A percentile compares a stretch with the other conserved stretches of the same genome.
phyloP scores from a whole-genome alignment of 2,888 invertebrate genomes.

The Eilema griseolum region DNA sequence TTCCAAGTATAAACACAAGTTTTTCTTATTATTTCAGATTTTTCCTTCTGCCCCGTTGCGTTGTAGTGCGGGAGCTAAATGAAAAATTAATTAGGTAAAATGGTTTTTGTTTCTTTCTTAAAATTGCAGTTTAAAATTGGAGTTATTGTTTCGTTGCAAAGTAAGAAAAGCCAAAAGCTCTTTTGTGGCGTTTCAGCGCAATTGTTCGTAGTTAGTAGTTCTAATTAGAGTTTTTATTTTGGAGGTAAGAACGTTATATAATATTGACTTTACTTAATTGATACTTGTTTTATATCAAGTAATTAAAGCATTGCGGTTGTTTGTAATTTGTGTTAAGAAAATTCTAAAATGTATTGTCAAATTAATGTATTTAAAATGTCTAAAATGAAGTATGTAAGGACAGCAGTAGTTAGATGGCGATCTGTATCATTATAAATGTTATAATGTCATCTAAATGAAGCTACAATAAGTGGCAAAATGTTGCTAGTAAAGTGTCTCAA shows the following conservation, averaged over 20 bases:
- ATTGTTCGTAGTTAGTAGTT: neutral
- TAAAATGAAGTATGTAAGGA: too few species aligned
- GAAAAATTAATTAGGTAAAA: constrained; percentile 28
- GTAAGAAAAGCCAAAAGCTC: neutral
- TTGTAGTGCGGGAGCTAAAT: constrained; percentile 28
- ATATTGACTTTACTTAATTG: neutral
- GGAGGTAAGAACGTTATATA: neutral
- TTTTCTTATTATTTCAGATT: constrained; percentile 40
- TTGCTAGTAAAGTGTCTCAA: too few species aligned
- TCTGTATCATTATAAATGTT: too few species aligned
- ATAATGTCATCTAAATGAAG: too few species aligned
- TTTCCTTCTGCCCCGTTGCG: constrained; percentile 20
- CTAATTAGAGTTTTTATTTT: neutral
- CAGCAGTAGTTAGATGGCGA: too few species aligned
- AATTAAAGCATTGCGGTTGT: too few species aligned
- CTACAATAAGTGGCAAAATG: too few species aligned
- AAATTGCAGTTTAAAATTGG: constrained; percentile 17
- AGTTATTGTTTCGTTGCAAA: neutral
- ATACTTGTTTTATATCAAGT: too few species aligned
- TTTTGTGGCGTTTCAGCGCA: constrained; percentile 3
- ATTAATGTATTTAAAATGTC: too few species aligned
- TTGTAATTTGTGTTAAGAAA: too few species aligned
- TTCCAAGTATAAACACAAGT: constrained; percentile 32
- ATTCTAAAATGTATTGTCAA: too few species aligned
- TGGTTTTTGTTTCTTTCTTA: constrained; percentile 6